Evolutionary conservation across 2,797 vertebrate species (phyloP), one percentile per base, ranked within the genome.

Genomic region (Lepus townsendii): DNA sequence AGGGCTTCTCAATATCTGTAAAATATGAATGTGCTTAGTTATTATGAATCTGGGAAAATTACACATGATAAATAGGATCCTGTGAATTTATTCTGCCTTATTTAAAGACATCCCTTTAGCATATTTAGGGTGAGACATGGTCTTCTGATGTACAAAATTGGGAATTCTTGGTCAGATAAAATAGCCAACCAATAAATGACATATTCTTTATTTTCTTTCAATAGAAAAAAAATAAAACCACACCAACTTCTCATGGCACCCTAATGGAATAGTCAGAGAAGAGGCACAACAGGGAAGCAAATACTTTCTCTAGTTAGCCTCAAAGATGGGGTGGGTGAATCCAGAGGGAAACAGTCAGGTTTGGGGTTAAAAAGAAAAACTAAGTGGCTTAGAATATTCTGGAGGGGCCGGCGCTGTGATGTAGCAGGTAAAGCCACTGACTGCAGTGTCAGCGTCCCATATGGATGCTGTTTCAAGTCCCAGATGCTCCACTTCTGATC

Each of bases 61-160:
- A 93, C 5, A 69, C 8, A 35, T 32, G 7, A 30, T 77, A 85
- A 83, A 10, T 5, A 62, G 2, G 2, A 95, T 66, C 13, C 52
- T 22, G 11, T 90, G 62, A 71, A 83, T 20, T 47, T 60, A 73
- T 84, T 95, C 94, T 75, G 35, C 24, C 5, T 76, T 86, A 5
- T 42, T 87, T 65, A 84, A 89, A 85, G 77, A 35, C 68, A 71
- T 79, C 72, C 92, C 52, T 19, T 65, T 22, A 63, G 73, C 1
- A 2, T 82, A 72, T 89, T 69, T 72, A 0, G 4, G 83, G 2
- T 54, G 90, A 77, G 76, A 42, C 1, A 38, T 27, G 17, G 0
- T 27, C 8, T 93, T 68, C 4, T 72, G 1, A 65, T 62, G 8
- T 24, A 57, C 3, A 95, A 73, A 73, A 10, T 80, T 72, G 6